Base-by-base conservation (phyloP, 1,140 invertebrate species). In the Bursaphelenchus mucronatus region DNA sequence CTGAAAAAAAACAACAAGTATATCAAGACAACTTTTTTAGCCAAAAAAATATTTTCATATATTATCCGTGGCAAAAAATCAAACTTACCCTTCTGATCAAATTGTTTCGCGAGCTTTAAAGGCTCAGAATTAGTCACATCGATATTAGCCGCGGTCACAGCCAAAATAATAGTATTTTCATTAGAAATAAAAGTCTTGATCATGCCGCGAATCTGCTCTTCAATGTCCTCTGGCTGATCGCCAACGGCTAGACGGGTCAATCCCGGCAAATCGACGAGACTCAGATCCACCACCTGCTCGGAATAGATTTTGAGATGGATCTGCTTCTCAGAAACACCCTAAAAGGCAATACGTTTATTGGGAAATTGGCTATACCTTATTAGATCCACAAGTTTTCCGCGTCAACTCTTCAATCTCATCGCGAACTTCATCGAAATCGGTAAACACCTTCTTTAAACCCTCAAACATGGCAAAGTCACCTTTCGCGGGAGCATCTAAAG, bases 261-360 rank as follows among this genome's bases (percentile, higher is more conserved):
- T 63, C 95, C 95, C 61, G 95, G 95, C 44, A 98, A 83, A 86
- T 98, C 95, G 41, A 99, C 92, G 2, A 99, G 59, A 21, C 95
- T 97, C 61, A 69, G 41, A 53, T 69, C 97, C 19, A 98, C 90
- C 49, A 98, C 94, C 67, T 87, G 86, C 6, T 87, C 87, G 0
- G 95, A 98, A 82, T 86, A 98, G 8, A 88, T 95, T 84, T 96
- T 98, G 47, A 99, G 85, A 81, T 89, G 92, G 68, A 99, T 98
- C 3, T 94, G 90, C 73, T 97, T 93, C 0, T 88, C 86, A 81
- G 90, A 94, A 63, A 99, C 95, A 66, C 92, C 93, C 85, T 86
- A 66, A 61, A 69, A 13, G 43, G 30, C 13, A 50, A 43, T 8
- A 55, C 8, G 5, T n/a, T 46, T n/a, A 19, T 8, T 58, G 50